These are phyloP conservation scores for Drosophila simulans DNA, from an alignment of 1,140 invertebrate genomes.

Conservation along the genomic window DNA sequence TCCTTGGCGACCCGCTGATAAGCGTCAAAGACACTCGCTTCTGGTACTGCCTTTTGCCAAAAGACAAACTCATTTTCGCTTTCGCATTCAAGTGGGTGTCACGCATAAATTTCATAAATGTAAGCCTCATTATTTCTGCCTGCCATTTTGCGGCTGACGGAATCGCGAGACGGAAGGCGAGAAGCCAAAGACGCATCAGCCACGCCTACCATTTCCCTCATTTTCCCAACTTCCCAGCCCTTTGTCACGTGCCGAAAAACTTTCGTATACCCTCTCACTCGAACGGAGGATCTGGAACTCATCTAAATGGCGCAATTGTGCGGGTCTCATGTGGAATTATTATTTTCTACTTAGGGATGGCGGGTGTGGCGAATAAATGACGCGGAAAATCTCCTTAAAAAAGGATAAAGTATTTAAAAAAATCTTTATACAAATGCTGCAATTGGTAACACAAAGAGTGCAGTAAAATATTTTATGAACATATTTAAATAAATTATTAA, in stretches of 20 bases:
- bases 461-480: too few species aligned
- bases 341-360: constrained; percentile 41
- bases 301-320: constrained; percentile 81
- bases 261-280: constrained; percentile 39
- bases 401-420: not conserved
- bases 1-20: constrained; percentile 67
- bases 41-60: constrained; percentile 1
- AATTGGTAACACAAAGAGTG: too few species aligned
- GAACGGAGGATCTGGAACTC: constrained; percentile 41
- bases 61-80: constrained; percentile 36
- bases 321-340: constrained; percentile 71
- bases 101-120: constrained; percentile 84
- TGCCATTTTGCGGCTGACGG: constrained; percentile 69
- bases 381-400: constrained; percentile 4
- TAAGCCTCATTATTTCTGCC: constrained; percentile 79
- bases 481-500: too few species aligned
- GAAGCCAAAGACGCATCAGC: constrained; percentile 36
- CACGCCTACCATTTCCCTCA: constrained; percentile 15
- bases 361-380: not conserved
- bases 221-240: constrained; percentile 27
- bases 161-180: constrained; percentile 18
- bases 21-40: constrained; percentile 44
- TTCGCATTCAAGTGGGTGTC: constrained; percentile 76
- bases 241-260: constrained; percentile 74
- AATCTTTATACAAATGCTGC: too few species aligned